Evolutionary conservation across 2,113 vertebrate species (phyloP).

Genomic region (Trematomus loennbergii): DNA sequence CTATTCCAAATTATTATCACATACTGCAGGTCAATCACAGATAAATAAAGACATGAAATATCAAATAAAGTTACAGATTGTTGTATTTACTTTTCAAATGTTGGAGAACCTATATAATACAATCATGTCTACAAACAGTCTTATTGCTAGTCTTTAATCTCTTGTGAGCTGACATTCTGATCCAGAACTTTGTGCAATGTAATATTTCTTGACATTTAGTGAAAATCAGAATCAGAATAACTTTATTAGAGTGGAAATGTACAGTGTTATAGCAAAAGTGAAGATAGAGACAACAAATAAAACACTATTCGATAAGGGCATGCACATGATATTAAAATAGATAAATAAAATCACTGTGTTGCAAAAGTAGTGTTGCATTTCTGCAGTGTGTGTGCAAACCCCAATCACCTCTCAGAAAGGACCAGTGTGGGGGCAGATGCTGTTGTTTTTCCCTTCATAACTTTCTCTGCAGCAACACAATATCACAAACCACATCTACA

Average conservation of each 20-base stretch:
- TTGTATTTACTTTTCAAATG: background rate
- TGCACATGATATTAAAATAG: too few species aligned
- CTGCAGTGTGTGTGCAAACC: slow-evolving; percentile 67
- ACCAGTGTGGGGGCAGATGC: slow-evolving; percentile 75
- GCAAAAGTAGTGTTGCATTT: slow-evolving; percentile 56
- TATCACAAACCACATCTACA: slow-evolving; percentile 86
- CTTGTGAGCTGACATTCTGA: slow-evolving; percentile 44
- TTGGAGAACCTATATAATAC: background rate
- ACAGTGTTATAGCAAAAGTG: too few species aligned
- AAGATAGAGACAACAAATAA: too few species aligned
- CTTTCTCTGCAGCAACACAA: slow-evolving; percentile 82
- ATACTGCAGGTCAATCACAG: background rate
- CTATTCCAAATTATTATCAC: background rate
- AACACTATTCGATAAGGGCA: too few species aligned
- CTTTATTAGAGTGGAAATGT: too few species aligned
- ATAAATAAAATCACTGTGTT: background rate
- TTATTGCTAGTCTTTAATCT: slow-evolving; percentile 9
- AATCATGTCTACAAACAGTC: background rate
- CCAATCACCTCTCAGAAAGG: slow-evolving; percentile 71
- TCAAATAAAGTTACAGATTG: background rate
- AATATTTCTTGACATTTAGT: slow-evolving; percentile 60
- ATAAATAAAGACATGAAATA: background rate
- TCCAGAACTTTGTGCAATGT: slow-evolving; percentile 17
- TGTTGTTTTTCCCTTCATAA: slow-evolving; percentile 67
- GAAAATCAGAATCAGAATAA: slow-evolving; percentile 13